Base-by-base conservation (phyloP, 2,113 vertebrate genomes). In the Hippoglossus stenolepis region DNA sequence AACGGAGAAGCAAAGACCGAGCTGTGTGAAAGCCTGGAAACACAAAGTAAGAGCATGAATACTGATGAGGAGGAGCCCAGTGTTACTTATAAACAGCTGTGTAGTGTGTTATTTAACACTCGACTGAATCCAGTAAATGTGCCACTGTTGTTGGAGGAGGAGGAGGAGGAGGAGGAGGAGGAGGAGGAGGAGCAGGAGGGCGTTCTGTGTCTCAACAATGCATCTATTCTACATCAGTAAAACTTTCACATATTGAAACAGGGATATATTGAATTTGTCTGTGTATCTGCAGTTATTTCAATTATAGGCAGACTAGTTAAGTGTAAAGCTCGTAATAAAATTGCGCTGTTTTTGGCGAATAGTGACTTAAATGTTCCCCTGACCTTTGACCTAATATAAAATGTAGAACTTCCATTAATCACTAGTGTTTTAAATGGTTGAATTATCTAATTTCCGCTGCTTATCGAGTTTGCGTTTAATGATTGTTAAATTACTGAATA, bases 1-100 rank as follows among this genome's bases (percentile, higher is more conserved):
- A 99, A 99, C 0, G 98, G 98, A 23, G 97, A 99, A 84, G 98
- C 98, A 90, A 98, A 98, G 92, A 97, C 98, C 0, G 98, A 99
- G 93, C 95, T 99, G 88, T 99, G 98, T 0, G 98, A 99, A 82
- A 98, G 95, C 91, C 95, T 98, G 14, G 98, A 99, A 87, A 95
- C 96, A n/a, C 97, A 98, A 89, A 95, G 98, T 99, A 94, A 96
- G 69, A 26, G 3, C 65, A 65, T 0, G 2, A 43, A 77, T 71
- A 65, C 59, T 57, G 76, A 89, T 77, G 43, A 71, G 58, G 57
- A 65, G 59, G 17, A 12, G 17, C 7, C 20, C 54, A 64, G 3
- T 20, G 80, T 82, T 54, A 74, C 51, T 67, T 67, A 70, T 78
- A 65, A 85, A 80, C 71, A 86, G 70, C 67, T 78, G 68, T 76